Evolutionary conservation across 2,113 vertebrate species (phyloP), one percentile per base, ranked within the genome.

Genomic region (Nestor notabilis): DNA sequence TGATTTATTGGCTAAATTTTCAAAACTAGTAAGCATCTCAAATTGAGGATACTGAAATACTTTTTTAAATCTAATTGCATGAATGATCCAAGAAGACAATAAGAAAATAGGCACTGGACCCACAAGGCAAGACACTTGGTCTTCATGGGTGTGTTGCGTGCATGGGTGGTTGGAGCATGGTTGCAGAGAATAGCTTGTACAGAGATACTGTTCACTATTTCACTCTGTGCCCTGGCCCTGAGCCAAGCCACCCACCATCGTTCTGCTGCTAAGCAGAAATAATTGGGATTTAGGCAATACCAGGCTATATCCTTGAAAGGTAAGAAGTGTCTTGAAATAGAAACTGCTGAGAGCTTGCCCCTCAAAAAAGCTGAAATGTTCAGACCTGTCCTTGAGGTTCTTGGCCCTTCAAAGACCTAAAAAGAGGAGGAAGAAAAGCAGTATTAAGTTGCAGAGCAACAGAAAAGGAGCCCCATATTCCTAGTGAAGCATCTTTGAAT

Each of bases 311-410:
- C 58, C 53, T 72, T 80, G n/a, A 87, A 92, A 84, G 8, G 7
- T 58, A 27, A 65, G 49, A 46, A 61, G 12, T 37, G 7, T 2
- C 10, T 74, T 1, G 2, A 66, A 25, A 50, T 0, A 53, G 19
- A 82, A 91, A 14, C 21, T 64, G 2, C 35, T 49, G 11, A 17
- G 21, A 87, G 2, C 5, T 66, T 72, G 9, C 10, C 20, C 17
- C 39, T 6, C 2, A 13, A 58, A 66, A 55, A 49, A 46, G 7
- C 16, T 76, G 27, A 83, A 83, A 83, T 33, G 2, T 7, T 58
- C 13, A 13, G 13, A 76, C 41, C 14, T 63, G 7, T 79, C 9
- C 47, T 68, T 20, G 6, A 53, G 19, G 7, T 43, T 41, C 17
- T 47, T 6, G 50, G 20, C 2, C 17, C 19, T 85, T 43, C 31